These are phyloP conservation scores for Anastrepha obliqua DNA, from an alignment of 1,140 invertebrate species.

Conservation along the genomic window DNA sequence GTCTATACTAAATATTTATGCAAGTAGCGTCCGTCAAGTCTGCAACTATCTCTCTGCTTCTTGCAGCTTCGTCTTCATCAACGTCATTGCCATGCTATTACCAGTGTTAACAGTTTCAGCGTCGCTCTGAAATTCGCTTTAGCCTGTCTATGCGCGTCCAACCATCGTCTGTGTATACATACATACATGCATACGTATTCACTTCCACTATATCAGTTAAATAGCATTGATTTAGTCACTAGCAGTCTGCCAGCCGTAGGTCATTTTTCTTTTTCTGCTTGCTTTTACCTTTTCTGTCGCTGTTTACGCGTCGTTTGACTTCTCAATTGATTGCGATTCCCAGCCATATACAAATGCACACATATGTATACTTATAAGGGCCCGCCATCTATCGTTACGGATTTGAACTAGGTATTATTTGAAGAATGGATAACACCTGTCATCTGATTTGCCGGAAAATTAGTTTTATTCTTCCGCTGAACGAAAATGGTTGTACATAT, in stretches of 20 bases:
- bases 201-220: not conserved
- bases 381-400: too few relatives aligned
- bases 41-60: not conserved
- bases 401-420: too few relatives aligned
- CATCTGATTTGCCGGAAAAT: too few relatives aligned
- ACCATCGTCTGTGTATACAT: not conserved
- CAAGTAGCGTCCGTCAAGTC: not conserved
- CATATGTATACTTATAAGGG: not conserved
- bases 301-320: not conserved
- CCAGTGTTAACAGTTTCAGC: not conserved
- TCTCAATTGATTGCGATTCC: conserved; percentile 3
- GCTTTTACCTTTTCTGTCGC: not conserved
- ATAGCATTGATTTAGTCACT: conserved; percentile 3
- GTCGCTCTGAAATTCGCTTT: not conserved
- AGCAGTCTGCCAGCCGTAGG: not conserved
- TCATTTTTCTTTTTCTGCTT: not conserved
- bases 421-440: too few relatives aligned
- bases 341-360: not conserved
- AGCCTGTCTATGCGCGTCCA: not conserved
- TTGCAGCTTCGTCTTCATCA: not conserved
- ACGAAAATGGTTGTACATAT: too few relatives aligned
- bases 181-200: not conserved
- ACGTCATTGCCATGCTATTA: conserved; percentile 9
- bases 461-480: too few relatives aligned
- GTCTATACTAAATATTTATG: not conserved